These are phyloP conservation scores for Leptodirus hochenwartii DNA, from an alignment of 2,888 invertebrate species.

Conservation along the genomic window DNA sequence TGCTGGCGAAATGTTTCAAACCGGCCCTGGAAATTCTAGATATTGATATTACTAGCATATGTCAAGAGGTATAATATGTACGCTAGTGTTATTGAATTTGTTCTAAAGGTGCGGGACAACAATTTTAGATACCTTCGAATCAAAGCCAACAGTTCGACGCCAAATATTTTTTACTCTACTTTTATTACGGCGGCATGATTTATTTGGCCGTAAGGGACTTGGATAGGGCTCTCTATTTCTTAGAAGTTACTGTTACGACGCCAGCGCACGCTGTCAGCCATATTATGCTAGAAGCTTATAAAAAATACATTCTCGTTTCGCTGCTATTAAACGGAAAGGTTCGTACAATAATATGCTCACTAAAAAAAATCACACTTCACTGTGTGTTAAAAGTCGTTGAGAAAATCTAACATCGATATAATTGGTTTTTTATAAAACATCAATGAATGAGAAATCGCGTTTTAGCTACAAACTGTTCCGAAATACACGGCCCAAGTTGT, in stretches of 20 bases:
- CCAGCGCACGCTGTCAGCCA: slow-evolving; percentile 88
- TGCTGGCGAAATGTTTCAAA: slow-evolving; percentile 80
- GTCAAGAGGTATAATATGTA: slow-evolving; percentile 45
- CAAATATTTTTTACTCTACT: slow-evolving; percentile 82
- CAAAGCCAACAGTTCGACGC: slow-evolving; percentile 40
- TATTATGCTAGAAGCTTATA: slow-evolving; percentile 94
- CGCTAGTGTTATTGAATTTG: slow-evolving; percentile 3
- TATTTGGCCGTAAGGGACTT: slow-evolving; percentile 87
- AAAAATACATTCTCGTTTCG: slow-evolving; percentile 87
- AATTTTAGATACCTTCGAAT: slow-evolving; percentile 17
- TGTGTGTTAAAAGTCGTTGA: no score
- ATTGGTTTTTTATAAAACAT: no score
- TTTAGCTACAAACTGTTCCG: slow-evolving; percentile 45
- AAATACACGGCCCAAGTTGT: slow-evolving; percentile 88
- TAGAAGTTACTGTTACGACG: slow-evolving; percentile 91
- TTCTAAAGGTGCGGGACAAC: slow-evolving; percentile 4
- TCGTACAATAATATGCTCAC: slow-evolving; percentile 7
- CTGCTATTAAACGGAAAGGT: slow-evolving; percentile 80
- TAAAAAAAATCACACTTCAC: background rate
- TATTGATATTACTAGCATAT: slow-evolving; percentile 80
- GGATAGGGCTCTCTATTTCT: slow-evolving; percentile 84
- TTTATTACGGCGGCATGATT: slow-evolving; percentile 96
- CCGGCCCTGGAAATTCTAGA: slow-evolving; percentile 78
- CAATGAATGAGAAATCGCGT: no score
- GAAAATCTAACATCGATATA: no score